A percentile compares a stretch with the other conserved stretches of the same genome.
Evolutionary conservation across 2,888 invertebrate species (phyloP).

Genomic region (Actias luna): DNA sequence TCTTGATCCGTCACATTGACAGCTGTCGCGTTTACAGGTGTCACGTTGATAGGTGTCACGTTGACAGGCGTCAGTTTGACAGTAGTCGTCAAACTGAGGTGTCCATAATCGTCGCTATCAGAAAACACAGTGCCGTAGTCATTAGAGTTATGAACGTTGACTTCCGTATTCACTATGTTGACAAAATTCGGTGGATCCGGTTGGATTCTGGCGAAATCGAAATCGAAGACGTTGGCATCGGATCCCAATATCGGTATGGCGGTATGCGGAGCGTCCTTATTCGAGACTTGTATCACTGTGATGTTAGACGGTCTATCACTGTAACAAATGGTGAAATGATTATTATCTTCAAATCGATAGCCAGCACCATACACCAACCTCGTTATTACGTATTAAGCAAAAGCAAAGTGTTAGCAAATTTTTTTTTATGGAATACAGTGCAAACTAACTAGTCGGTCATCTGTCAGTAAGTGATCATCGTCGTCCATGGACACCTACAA

Average conservation of each 20-base stretch:
- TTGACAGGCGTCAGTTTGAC: conserved; percentile 33
- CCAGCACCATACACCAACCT: too few relatives aligned
- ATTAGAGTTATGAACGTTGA: conserved; percentile 40
- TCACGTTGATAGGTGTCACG: conserved; percentile 25
- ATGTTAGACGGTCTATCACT: conserved; percentile 70
- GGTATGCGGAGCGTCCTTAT: conserved; percentile 69
- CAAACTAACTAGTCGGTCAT: too few relatives aligned
- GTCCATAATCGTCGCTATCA: conserved; percentile 62
- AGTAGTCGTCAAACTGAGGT: conserved; percentile 69
- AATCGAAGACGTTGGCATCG: conserved; percentile 61
- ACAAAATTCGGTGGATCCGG: conserved; percentile 50
- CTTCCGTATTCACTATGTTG: conserved; percentile 70
- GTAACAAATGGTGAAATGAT: conserved; percentile 35
- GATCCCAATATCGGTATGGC: conserved; percentile 66
- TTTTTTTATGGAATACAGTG: too few relatives aligned
- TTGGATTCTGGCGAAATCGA: conserved; percentile 49
- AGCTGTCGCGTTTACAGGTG: conserved; percentile 29
- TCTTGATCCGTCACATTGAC: conserved; percentile 31
- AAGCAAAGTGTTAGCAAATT: too few relatives aligned
- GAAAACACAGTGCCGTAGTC: conserved; percentile 63
- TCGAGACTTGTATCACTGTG: conserved; percentile 84
- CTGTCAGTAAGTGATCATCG: too few relatives aligned
- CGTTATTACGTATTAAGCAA: too few relatives aligned
- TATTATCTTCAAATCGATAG: too few relatives aligned
- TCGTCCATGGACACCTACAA: too few relatives aligned